Evolutionary conservation across 2,113 vertebrate genomes (phyloP).

Genomic region (Periophthalmus modestus): DNA sequence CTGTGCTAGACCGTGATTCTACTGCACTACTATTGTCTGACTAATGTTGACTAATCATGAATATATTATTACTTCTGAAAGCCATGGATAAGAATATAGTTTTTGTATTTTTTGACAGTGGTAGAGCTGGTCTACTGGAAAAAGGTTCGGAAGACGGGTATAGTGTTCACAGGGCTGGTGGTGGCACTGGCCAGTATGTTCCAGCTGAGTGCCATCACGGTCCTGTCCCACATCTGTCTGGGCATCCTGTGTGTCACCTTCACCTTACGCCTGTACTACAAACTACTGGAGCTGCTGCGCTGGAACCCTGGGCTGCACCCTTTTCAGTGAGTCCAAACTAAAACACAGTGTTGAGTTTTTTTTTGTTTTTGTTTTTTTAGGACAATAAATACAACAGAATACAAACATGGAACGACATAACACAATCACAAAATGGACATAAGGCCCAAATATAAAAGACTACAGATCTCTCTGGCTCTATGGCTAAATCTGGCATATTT

Average conservation of each 20-base stretch:
- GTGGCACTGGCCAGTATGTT: constrained; percentile 83
- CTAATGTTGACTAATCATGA: constrained; percentile 1
- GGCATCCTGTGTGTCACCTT: constrained; percentile 81
- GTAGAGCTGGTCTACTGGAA: constrained; percentile 88
- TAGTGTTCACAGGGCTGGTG: constrained; percentile 83
- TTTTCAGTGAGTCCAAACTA: constrained; percentile 81
- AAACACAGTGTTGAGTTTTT: neutral
- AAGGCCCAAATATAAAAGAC: too few species aligned
- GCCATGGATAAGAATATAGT: neutral
- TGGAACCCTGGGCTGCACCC: constrained; percentile 78
- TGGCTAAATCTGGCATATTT: too few species aligned
- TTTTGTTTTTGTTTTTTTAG: too few species aligned
- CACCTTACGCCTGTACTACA: constrained; percentile 81
- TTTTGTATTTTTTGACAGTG: constrained; percentile 54
- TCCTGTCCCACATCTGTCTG: constrained; percentile 81
- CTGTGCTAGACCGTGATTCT: constrained; percentile 14
- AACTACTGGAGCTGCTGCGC: constrained; percentile 76
- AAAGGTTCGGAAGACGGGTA: constrained; percentile 74
- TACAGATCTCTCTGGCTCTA: too few species aligned
- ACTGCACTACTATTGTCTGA: constrained; percentile 9
- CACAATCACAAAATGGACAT: too few species aligned
- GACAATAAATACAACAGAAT: too few species aligned
- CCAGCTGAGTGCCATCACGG: constrained; percentile 84
- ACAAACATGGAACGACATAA: too few species aligned
- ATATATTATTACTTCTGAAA: constrained; percentile 9